phyloP scores from a whole-genome alignment of 2,797 vertebrate species.

The Protonibea diacanthus region DNA sequence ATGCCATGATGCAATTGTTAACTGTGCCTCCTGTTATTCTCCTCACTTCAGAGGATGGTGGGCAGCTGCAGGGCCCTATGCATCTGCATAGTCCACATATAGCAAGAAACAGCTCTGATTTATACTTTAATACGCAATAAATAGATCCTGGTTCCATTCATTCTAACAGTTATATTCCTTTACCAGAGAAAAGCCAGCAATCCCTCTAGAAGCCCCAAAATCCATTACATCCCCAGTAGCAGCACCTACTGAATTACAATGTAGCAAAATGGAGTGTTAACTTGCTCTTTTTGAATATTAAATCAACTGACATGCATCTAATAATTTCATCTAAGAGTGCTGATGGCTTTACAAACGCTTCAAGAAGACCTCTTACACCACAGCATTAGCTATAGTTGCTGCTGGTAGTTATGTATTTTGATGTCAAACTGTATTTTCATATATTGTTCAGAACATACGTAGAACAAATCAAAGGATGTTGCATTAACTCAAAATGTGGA shows the following conservation, averaged over 20 bases:
- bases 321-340: not conserved
- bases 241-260: not conserved
- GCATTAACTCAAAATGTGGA: slow-evolving; percentile 28
- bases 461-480: slow-evolving; percentile 1
- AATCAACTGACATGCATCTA: not conserved
- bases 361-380: not conserved
- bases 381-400: not conserved
- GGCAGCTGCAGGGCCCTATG: too few species aligned
- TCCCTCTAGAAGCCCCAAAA: not conserved
- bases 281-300: not conserved
- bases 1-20: too few species aligned
- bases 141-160: not conserved
- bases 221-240: not conserved
- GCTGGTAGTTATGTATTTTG: not conserved
- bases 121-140: not conserved
- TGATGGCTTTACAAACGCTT: not conserved
- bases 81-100: too few species aligned
- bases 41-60: too few species aligned
- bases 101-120: too few species aligned
- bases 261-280: not conserved
- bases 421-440: slow-evolving; percentile 13
- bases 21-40: too few species aligned
- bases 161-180: too few species aligned
- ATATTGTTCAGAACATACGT: not conserved
- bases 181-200: not conserved